Conservation (phyloP, 2,113 vertebrate species). For the Ptilonorhynchus violaceus region DNA sequence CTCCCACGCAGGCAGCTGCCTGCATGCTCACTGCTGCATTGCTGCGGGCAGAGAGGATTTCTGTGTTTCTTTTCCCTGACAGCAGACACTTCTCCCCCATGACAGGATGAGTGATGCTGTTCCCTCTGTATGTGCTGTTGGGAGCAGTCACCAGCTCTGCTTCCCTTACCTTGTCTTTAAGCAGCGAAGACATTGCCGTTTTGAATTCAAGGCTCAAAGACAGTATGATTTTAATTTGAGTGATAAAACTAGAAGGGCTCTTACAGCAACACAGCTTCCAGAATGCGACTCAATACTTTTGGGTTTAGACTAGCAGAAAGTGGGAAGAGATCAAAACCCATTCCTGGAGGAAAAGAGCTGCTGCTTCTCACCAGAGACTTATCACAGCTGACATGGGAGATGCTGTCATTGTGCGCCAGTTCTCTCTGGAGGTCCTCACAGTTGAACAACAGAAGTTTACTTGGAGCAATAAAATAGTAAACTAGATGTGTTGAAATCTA, state of each 20-base stretch:
- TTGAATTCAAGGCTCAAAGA: not conserved
- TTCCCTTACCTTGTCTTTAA: not conserved
- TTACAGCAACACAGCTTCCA: not conserved
- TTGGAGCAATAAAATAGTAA: not conserved
- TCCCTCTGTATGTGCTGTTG: not conserved
- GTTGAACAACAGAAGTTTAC: not conserved
- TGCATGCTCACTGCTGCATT: accelerated
- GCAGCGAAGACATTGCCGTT: not conserved
- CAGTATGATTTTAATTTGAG: not conserved
- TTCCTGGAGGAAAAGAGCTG: not conserved
- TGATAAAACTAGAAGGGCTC: not conserved
- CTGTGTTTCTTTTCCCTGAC: not conserved
- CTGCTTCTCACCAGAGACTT: not conserved
- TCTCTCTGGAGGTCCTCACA: not conserved
- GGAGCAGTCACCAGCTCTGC: not conserved
- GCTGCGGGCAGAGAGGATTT: not conserved
- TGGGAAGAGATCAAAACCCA: constrained; percentile 1
- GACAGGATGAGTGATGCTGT: not conserved
- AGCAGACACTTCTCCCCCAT: not conserved
- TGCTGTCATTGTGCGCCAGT: not conserved
- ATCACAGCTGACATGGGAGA: not conserved
- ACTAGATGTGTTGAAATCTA: not conserved
- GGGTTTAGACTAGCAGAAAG: not conserved
- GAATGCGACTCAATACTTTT: not conserved
- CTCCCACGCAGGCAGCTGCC: not conserved